Evolutionary conservation across 2,797 vertebrate genomes (phyloP).

Genomic region (Chaunax sp.): DNA sequence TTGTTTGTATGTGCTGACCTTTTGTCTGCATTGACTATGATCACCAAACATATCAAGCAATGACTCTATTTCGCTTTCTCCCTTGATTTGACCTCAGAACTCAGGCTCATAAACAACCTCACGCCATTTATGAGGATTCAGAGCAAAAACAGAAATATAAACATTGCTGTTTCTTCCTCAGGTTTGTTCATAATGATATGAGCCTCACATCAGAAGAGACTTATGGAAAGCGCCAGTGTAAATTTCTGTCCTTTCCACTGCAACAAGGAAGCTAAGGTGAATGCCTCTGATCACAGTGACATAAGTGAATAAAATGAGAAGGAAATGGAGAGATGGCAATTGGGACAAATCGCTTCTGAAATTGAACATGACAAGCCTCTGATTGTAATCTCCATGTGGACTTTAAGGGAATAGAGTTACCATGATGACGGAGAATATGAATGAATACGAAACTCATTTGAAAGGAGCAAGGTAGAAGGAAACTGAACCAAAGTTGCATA

Average conservation of each 20-base stretch:
- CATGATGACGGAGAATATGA: conserved; percentile 66
- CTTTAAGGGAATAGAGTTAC: conserved; percentile 68
- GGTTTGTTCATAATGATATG: conserved; percentile 57
- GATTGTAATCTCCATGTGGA: conserved; percentile 82
- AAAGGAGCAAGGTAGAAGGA: conserved; percentile 22
- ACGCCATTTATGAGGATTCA: conserved; percentile 23
- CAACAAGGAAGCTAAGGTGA: conserved; percentile 68
- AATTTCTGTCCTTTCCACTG: conserved; percentile 66
- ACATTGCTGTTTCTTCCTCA: conserved; percentile 28
- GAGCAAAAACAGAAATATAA: conserved; percentile 10
- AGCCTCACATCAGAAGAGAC: conserved; percentile 46
- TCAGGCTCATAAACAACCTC: conserved; percentile 4
- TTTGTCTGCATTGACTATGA: conserved; percentile 54
- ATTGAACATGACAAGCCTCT: conserved; percentile 83
- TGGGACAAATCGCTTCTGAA: conserved; percentile 80
- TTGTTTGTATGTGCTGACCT: conserved; percentile 62
- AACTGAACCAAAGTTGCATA: conserved; percentile 14
- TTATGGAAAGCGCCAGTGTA: conserved; percentile 57
- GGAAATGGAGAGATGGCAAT: conserved; percentile 77
- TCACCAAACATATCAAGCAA: conserved; percentile 46
- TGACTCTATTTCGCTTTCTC: neutral
- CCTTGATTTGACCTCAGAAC: conserved; percentile 1
- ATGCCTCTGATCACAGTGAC: conserved; percentile 76
- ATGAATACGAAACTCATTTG: conserved; percentile 66
- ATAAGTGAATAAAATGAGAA: conserved; percentile 80